Conservation (phyloP, 2,888 invertebrate species). For the Drosophila fungiperda region DNA sequence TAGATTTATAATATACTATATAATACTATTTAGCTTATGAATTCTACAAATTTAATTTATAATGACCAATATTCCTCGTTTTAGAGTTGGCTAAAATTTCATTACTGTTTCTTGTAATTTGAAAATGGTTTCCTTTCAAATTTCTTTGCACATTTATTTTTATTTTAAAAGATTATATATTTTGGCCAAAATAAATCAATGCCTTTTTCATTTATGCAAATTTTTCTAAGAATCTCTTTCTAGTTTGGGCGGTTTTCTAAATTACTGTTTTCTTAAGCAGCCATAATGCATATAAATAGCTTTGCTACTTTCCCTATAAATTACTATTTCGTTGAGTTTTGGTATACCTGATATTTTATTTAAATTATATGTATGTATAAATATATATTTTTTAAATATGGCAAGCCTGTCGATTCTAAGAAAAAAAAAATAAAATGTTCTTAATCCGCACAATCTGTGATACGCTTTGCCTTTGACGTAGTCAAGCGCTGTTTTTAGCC, state of each 20-base stretch:
- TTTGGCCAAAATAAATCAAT: background rate
- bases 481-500: conserved; percentile 45
- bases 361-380: background rate
- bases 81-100: background rate
- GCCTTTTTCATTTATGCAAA: background rate
- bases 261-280: background rate
- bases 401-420: background rate
- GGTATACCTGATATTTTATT: background rate
- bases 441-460: conserved; percentile 1
- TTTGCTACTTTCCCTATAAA: background rate
- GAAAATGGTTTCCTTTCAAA: rapidly evolving
- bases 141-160: background rate
- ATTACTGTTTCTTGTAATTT: background rate
- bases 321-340: background rate
- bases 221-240: background rate
- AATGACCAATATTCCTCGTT: background rate
- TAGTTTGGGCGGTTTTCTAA: background rate
- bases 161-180: background rate
- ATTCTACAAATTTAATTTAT: background rate
- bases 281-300: no score
- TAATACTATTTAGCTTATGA: background rate
- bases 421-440: background rate
- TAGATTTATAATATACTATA: background rate
- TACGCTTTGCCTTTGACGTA: conserved; percentile 32
- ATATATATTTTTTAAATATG: background rate